phyloP scores from a whole-genome alignment of 2,113 vertebrate genomes.

The Crotophaga sulcirostris region DNA sequence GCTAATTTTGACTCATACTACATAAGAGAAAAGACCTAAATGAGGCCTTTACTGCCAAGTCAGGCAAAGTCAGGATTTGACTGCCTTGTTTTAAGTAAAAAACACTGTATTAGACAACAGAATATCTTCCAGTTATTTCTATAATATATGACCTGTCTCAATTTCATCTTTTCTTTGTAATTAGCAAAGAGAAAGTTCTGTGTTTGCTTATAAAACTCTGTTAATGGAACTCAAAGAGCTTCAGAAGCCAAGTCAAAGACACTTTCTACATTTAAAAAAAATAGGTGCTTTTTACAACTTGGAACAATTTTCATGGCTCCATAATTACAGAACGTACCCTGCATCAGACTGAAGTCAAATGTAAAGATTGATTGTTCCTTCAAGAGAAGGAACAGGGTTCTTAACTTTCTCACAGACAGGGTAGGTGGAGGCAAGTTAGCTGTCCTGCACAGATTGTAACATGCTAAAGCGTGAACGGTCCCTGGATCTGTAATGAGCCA shows the following conservation, averaged over 20 bases:
- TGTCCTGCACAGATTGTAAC: neutral
- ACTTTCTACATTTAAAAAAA: neutral
- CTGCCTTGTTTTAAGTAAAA: neutral
- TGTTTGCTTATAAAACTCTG: neutral
- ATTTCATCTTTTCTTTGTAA: neutral
- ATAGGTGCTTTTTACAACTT: neutral
- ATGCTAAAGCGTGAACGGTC: fast-evolving
- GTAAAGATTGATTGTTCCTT: neutral
- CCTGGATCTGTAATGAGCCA: neutral
- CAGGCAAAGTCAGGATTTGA: neutral
- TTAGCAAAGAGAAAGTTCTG: neutral
- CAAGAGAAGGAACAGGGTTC: neutral
- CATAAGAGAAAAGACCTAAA: neutral
- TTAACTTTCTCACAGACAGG: no score
- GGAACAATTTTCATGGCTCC: neutral
- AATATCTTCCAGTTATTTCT: neutral
- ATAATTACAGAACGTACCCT: neutral
- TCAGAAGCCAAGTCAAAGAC: neutral
- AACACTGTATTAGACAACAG: neutral
- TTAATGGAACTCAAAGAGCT: neutral
- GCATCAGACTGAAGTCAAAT: neutral
- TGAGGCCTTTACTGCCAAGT: neutral
- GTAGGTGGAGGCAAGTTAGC: neutral
- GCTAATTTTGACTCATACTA: neutral
- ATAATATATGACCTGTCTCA: neutral